Evolutionary conservation across 2,797 vertebrate genomes (phyloP).

Genomic region (Onychomys leucogaster): DNA sequence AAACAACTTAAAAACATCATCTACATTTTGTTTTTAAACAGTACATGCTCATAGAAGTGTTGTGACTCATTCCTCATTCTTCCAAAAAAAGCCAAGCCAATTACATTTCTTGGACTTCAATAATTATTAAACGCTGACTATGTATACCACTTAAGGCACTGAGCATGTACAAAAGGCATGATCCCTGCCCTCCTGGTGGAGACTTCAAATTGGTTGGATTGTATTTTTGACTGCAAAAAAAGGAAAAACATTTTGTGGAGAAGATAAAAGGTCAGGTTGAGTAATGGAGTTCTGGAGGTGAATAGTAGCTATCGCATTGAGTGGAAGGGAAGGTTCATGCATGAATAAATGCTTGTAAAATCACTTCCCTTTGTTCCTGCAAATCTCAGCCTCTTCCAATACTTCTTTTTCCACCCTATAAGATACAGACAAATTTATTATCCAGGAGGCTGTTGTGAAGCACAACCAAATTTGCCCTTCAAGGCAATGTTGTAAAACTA

Average conservation of each 20-base stretch:
- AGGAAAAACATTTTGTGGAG: background rate
- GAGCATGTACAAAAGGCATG: background rate
- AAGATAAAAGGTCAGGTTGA: background rate
- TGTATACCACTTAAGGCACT: background rate
- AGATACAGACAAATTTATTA: background rate
- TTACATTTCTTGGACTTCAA: conserved; percentile 53
- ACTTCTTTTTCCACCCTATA: conserved; percentile 10
- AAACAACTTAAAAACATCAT: conserved; percentile 61
- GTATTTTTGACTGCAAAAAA: background rate
- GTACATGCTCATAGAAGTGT: background rate
- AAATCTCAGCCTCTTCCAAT: background rate
- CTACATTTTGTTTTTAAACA: conserved; percentile 61
- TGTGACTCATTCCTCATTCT: background rate
- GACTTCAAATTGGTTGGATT: background rate
- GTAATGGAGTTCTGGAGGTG: background rate
- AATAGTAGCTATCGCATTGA: background rate
- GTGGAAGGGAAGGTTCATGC: background rate
- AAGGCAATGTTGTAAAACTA: background rate
- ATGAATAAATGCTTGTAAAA: background rate
- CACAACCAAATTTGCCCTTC: background rate
- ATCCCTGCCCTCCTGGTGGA: background rate
- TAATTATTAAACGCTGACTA: conserved; percentile 32
- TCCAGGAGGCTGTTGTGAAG: background rate
- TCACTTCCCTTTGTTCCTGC: background rate
- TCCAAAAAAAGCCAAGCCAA: background rate